Evolutionary conservation across 1,140 invertebrate species (phyloP), one percentile per base, ranked within the genome.

Genomic region (Telenomus remus): DNA sequence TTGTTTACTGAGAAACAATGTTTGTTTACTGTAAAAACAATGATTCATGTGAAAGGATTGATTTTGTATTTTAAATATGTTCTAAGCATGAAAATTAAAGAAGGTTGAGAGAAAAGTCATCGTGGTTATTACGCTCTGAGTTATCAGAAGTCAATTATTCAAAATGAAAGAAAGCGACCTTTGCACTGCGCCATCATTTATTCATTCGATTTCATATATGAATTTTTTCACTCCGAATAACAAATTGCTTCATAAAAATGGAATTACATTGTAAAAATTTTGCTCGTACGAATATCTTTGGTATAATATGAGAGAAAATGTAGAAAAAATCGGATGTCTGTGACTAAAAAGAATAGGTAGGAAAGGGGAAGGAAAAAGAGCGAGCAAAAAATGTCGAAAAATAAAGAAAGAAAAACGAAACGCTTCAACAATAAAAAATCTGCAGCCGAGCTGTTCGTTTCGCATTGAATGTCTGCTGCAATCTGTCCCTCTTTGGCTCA

Each of bases 401-500:
- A 10, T n/a, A 44, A 47, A 49, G 43, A 55, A 54, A 42, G 43
- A 57, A 69, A 65, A 70, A 54, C 43, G 60, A 61, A 63, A 72
- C 64, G 68, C 64, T 49, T 14, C 57, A 47, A 71, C 70, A 71
- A 78, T 78, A 69, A 78, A 74, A 78, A 78, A 74, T 73, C 65
- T 48, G 53, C 57, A 68, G 55, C 70, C 65, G 76, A 73, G 68
- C 68, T 76, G 68, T 76, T 72, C 63, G 65, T 74, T 74, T 71
- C 70, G 76, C 56, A 79, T 72, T 79, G 80, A 81, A 81, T 78
- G 55, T 74, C 57, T 61, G 54, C 71, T 78, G 78, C 80, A 81
- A 82, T 84, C 79, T 82, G 80, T 81, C 72, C 80, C 66, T 79
- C 65, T 79, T 76, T 74, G 66, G 53, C 78, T 84, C 79, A 77